These are phyloP conservation scores for Panurus biarmicus DNA, from an alignment of 2,113 vertebrate species.

Conservation along the genomic window DNA sequence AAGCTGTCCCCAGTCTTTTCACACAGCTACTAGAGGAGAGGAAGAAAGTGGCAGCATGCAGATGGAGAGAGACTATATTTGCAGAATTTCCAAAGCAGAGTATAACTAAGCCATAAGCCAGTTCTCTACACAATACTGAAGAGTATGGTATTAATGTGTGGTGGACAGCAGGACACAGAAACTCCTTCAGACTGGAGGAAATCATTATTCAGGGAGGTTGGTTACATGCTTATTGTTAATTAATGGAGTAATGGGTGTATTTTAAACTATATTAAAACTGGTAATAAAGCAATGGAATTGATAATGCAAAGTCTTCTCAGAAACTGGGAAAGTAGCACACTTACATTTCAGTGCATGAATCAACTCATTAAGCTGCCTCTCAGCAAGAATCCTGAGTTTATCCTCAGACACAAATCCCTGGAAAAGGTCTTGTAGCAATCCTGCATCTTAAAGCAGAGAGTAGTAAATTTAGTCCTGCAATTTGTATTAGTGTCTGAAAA, in stretches of 20 bases:
- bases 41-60: neutral
- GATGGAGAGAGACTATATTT: neutral
- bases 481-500: neutral
- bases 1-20: neutral
- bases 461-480: neutral
- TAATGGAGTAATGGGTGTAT: neutral
- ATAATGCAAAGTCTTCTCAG: neutral
- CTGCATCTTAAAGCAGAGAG: constrained; percentile 71
- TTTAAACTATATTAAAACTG: neutral
- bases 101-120: neutral
- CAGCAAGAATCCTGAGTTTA: constrained; percentile 76
- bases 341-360: constrained; percentile 83
- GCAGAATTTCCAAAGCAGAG: neutral
- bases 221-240: neutral
- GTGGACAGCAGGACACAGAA: neutral
- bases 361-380: constrained; percentile 78
- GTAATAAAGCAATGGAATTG: neutral
- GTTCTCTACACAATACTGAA: neutral
- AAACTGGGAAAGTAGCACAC: neutral
- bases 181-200: neutral
- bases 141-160: neutral
- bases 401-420: constrained; percentile 74
- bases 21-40: neutral
- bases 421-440: constrained; percentile 80
- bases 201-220: neutral